These are phyloP conservation scores for Bubo blakistoni DNA, from an alignment of 2,113 vertebrate genomes.

Conservation along the genomic window DNA sequence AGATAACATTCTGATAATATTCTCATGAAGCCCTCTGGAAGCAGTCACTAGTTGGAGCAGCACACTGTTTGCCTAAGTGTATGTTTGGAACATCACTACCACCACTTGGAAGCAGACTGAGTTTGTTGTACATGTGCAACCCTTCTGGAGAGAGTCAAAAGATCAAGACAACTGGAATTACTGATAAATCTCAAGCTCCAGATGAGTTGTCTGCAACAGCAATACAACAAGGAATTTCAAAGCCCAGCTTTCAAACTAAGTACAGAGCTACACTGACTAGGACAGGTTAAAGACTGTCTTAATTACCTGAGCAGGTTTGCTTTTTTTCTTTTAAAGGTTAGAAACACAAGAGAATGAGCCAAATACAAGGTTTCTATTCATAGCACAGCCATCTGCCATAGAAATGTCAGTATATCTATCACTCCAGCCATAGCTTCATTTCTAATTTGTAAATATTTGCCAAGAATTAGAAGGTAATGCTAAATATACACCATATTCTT, in stretches of 20 bases:
- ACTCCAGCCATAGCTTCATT: neutral
- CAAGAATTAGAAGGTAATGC: neutral
- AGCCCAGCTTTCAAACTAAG: neutral
- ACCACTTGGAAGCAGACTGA: neutral
- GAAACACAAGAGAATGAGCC: neutral
- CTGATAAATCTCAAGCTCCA: neutral
- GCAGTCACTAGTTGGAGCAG: neutral
- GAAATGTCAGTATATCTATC: neutral
- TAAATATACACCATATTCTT: neutral
- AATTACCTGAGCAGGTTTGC: neutral
- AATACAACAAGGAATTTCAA: neutral
- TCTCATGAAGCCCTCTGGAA: neutral
- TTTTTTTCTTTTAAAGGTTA: neutral
- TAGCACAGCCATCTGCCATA: neutral
- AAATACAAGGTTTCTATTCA: neutral
- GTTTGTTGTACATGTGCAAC: rapidly evolving
- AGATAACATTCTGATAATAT: neutral
- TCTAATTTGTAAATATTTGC: neutral
- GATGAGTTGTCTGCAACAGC: neutral
- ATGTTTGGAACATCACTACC: neutral
- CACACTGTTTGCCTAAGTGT: neutral
- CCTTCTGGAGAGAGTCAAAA: neutral
- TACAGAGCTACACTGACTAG: neutral
- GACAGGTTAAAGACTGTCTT: neutral
- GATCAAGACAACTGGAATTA: neutral